A percentile compares a stretch with the other conserved stretches of the same genome.
These are phyloP conservation scores for Epizoanthus fatuus DNA, from an alignment of 92 coral and sea anemone species.

Conservation along the genomic window DNA sequence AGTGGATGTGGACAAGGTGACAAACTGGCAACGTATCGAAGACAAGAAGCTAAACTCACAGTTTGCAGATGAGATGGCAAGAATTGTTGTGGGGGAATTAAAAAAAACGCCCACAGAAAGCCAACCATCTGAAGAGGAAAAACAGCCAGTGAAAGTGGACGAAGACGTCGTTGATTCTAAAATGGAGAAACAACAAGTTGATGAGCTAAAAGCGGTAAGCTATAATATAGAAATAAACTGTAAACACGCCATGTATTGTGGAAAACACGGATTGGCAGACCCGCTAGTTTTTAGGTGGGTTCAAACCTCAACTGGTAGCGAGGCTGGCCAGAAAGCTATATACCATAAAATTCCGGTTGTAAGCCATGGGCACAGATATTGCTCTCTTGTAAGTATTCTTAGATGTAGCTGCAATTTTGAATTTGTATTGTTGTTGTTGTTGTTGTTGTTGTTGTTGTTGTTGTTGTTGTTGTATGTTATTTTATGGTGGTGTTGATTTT, in stretches of 20 bases:
- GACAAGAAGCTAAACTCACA: constrained; percentile 67
- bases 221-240: neutral
- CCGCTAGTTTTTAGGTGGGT: neutral
- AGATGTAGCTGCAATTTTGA: too few relatives aligned
- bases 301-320: too few relatives aligned
- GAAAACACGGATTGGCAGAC: neutral
- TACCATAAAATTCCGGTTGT: too few relatives aligned
- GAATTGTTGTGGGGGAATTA: constrained; percentile 77
- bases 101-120: constrained; percentile 38
- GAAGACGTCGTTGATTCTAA: constrained; percentile 9
- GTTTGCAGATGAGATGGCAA: constrained; percentile 84
- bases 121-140: constrained; percentile 11
- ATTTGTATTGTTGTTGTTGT: too few relatives aligned
- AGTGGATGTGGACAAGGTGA: constrained; percentile 75
- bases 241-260: neutral
- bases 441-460: too few relatives aligned
- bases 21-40: constrained; percentile 83
- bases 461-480: too few relatives aligned
- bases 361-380: too few relatives aligned
- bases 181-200: constrained; percentile 13
- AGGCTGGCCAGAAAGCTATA: too few relatives aligned
- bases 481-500: too few relatives aligned
- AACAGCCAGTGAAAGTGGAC: constrained; percentile 19
- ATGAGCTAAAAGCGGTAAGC: constrained; percentile 7
- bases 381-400: too few relatives aligned